Percentiles rank a stretch among this genome's conserved stretches.
phyloP scores from a whole-genome alignment of 2,113 vertebrate genomes.

The Pycnonotus jocosus region DNA sequence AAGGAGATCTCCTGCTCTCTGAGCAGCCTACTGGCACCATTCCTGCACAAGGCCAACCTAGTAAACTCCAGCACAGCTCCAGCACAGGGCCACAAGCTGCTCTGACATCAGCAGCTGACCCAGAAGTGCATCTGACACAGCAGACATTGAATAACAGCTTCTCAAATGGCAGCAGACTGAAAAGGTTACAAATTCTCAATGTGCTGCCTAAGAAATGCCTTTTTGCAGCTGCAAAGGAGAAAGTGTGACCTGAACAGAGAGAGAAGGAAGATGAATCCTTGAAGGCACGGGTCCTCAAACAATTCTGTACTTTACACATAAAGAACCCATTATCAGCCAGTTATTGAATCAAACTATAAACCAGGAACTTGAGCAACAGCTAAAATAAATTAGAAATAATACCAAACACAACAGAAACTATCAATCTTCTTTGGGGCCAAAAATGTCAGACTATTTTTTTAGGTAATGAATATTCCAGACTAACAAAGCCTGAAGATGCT shows the following conservation, averaged over 20 bases:
- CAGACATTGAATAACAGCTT: slow-evolving; percentile 44
- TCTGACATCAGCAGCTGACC: slow-evolving; percentile 45
- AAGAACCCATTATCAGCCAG: not conserved
- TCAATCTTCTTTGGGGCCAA: not conserved
- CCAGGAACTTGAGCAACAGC: not conserved
- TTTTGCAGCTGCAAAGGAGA: not conserved
- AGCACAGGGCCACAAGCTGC: slow-evolving; percentile 32
- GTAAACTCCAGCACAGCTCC: not conserved
- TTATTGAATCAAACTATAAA: not conserved
- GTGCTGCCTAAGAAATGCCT: not conserved
- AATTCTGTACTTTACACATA: not conserved
- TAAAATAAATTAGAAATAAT: not conserved
- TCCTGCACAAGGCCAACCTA: not conserved
- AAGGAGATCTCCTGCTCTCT: not conserved
- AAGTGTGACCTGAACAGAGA: not conserved
- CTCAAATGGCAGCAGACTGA: slow-evolving; percentile 54
- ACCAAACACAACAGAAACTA: not conserved
- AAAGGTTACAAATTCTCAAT: slow-evolving; percentile 52
- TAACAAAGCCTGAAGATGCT: not conserved
- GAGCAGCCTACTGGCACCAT: slow-evolving; percentile 3
- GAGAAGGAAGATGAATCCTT: not conserved
- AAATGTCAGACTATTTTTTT: not conserved
- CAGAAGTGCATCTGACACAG: slow-evolving; percentile 15
- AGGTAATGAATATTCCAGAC: slow-evolving; percentile 1
- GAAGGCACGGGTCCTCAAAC: not conserved